Base-by-base conservation (phyloP, 2,797 vertebrate species). In the Enteromius anoplus region DNA sequence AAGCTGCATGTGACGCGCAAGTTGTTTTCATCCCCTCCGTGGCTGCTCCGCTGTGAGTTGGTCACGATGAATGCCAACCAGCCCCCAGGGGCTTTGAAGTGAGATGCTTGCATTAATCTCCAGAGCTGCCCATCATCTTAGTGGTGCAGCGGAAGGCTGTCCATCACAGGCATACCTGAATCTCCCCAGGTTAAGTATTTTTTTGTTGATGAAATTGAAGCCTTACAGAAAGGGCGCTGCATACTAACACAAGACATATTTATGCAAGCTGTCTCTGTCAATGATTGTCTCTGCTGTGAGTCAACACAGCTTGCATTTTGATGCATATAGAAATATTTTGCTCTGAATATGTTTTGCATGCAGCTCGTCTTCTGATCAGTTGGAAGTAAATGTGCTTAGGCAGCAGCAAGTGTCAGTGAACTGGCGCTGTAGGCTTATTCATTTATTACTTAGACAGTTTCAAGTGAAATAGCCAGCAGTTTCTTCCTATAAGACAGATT, bases 81-180 rank as follows among this genome's bases (percentile, higher is more conserved):
- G 75, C 58, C 70, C 78, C 75, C 21, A 72, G 49, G 78, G 53
- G 62, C 75, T 88, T 85, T 84, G 78, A 87, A 85, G 81, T 82
- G 81, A 85, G 80, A 83, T 78, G 80, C 78, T 85, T 75, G 75
- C 81, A 85, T 85, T 86, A 86, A 87, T 89, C 81, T 86, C 37
- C 32, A 76, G 75, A 85, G 81, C 81, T 86, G 85, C 82, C 85
- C 77, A 81, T 85, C 87, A 85, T 85, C 47, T 64, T 15, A 79
- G 77, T 49, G 19, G 60, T 19, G 14, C 11, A n/a, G 11, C 23
- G 51, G 72, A 81, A 71, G 78, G 42, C 62, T 81, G 81, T 83
- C 78, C 84, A 23, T 78, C 37, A 78, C 12, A 49, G 42, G 47
- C 72, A 75, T 34, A 62, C 37, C 72, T 82, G 37, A 70, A 60